A percentile compares a stretch with the other conserved stretches of the same genome.
Conservation (phyloP, 2,888 invertebrate species). For the Lasioglossum vierecki region DNA sequence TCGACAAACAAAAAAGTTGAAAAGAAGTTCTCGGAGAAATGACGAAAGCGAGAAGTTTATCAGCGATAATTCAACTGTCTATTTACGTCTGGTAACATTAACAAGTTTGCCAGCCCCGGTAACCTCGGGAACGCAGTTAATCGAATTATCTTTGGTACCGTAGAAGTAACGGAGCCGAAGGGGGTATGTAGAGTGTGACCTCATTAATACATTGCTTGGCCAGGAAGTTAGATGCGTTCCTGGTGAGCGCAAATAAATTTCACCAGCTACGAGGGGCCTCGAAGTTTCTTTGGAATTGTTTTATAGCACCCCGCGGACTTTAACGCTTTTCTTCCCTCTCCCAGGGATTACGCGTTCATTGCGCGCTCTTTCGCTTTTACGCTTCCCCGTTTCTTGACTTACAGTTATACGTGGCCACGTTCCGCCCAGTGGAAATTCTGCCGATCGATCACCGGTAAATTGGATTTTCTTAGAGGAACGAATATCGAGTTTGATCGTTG, state of each 20-base stretch:
- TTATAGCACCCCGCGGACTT: slow-evolving; percentile 69
- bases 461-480: slow-evolving; percentile 47
- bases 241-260: slow-evolving; percentile 64
- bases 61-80: slow-evolving; percentile 52
- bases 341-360: slow-evolving; percentile 40
- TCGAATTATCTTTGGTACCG: slow-evolving; percentile 64
- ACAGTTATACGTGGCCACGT: slow-evolving; percentile 27
- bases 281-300: slow-evolving; percentile 73
- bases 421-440: slow-evolving; percentile 25
- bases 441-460: slow-evolving; percentile 46
- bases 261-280: slow-evolving; percentile 46
- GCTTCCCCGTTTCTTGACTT: slow-evolving; percentile 4
- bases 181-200: slow-evolving; percentile 65
- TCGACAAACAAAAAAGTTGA: not conserved
- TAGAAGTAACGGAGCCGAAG: slow-evolving; percentile 64
- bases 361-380: slow-evolving; percentile 13
- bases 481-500: slow-evolving; percentile 1
- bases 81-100: slow-evolving; percentile 54
- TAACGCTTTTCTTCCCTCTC: slow-evolving; percentile 36
- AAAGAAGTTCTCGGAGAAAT: not conserved
- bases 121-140: slow-evolving; percentile 57
- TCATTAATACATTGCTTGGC: slow-evolving; percentile 70
- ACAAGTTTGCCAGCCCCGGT: slow-evolving; percentile 38
- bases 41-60: slow-evolving; percentile 34
- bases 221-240: slow-evolving; percentile 65